Base-by-base conservation (phyloP, 2,797 vertebrate genomes). In the Pyrocephalus nanus region DNA sequence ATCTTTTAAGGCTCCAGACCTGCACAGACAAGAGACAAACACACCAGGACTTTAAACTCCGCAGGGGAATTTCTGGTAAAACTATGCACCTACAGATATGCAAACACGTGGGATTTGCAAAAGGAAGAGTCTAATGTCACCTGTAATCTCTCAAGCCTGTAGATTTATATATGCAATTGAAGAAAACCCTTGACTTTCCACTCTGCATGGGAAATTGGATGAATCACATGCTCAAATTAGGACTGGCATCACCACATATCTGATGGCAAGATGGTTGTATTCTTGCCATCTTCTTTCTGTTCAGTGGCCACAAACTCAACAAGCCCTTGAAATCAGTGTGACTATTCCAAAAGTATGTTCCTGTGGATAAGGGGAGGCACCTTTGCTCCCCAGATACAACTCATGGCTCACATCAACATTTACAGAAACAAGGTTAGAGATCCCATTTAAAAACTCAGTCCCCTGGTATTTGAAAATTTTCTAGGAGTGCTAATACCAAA, bases 21-120 rank as follows among this genome's bases (percentile, higher is more conserved):
- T 75, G 85, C 88, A 86, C 48, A 88, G 81, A 78, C 74, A 95
- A 65, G 73, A 89, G 27, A 83, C 54, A 19, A 2, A 62, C 18
- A 66, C 88, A 75, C 67, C 66, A 91, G 51, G 51, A 81, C 76
- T 92, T 78, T 55, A 80, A 96, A 92, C 36, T 84, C 76, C 30
- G 45, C 32, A 94, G 83, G 82, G 87, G 82, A 91, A 81, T 84
- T 96, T 93, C 91, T 94, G 73, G 51, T 90, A 62, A 83, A 94
- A 72, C 86, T 78, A 73, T 79, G 53, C 85, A 88, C 19, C 48
- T 88, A 42, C 45, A 73, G 87, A 90, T 96, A 88, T 80, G 92
- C 91, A 97, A 94, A 92, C 78, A 51, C 0, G 0, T 12, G 66
- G 34, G 72, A 96, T 92, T 92, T 96, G 87, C 93, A 91, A 91